Conservation (phyloP, 2,113 vertebrate species). For the Artemisiospiza belli region DNA sequence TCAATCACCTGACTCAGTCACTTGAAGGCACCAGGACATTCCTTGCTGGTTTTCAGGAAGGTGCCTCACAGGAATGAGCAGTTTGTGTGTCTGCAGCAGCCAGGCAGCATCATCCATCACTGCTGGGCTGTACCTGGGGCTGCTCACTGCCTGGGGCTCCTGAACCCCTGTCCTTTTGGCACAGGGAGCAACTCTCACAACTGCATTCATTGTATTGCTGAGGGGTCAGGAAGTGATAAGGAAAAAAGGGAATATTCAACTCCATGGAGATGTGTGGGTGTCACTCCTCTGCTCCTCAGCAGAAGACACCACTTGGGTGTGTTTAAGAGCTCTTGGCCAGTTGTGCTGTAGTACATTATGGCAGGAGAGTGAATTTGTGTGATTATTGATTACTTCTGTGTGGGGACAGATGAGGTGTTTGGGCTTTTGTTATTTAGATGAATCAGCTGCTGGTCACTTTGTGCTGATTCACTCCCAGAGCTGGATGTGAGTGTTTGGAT, state of each 20-base stretch:
- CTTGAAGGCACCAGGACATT: not conserved
- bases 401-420: conserved; percentile 10
- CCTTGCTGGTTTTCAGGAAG: not conserved
- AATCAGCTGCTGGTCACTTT: conserved; percentile 48
- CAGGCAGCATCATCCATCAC: not conserved
- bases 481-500: conserved; percentile 5
- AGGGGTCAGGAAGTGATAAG: not conserved
- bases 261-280: not conserved
- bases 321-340: not conserved
- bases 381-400: conserved; percentile 11
- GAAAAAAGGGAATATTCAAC: not conserved
- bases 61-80: not conserved
- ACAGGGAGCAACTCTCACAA: not conserved
- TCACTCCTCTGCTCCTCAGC: not conserved
- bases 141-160: not conserved
- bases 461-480: conserved; percentile 33
- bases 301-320: not conserved
- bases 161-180: not conserved
- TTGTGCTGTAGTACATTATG: not conserved
- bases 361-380: not conserved
- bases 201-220: not conserved
- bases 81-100: not conserved
- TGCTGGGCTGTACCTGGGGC: not conserved
- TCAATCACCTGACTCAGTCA: not conserved
- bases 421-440: conserved; percentile 13